Evolutionary conservation across 2,888 invertebrate species (phyloP), one percentile per base, ranked within the genome.

Genomic region (Tetramorium bicarinatum): DNA sequence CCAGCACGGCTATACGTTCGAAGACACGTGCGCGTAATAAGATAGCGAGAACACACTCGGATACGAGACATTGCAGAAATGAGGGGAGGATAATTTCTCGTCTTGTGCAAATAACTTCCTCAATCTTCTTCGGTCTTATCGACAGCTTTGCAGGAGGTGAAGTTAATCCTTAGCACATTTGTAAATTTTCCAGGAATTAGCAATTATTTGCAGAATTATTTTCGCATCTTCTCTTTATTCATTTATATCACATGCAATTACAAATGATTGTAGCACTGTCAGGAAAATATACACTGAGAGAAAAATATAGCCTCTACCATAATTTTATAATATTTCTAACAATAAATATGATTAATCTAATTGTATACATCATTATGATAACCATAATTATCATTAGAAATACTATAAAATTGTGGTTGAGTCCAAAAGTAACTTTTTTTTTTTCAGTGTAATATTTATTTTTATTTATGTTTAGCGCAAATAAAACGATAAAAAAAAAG

Each of bases 31-130:
- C 44, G 47, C 74, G 66, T 67, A 67, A 62, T 59, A 83, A 79
- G 61, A 66, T 82, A 84, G 75, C 79, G 71, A 41, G 52, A 47
- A 49, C 71, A 69, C 84, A 71, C 79, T 64, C 56, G 76, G 72
- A 67, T 76, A 79, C 41, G 75, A 62, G 81, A 75, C 52, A 54
- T 44, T 62, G 67, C 61, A 76, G 54, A 77, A 79, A 89, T 81
- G 81, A 71, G 84, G 82, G 80, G 82, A 77, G 82, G 77, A n/a
- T 84, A 83, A 86, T 89, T 89, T 84, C 88, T 88, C 81, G 74
- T 85, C 83, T 81, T 79, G 71, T 74, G 82, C 88, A 88, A 89
- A 89, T 89, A 87, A 89, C 84, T 82, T 62, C 75, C 52, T 69
- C 38, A 81, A 47, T 81, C 84, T 83, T 77, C 54, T 52, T 81